Evolutionary conservation across 2,113 vertebrate species (phyloP), one percentile per base, ranked within the genome.

Genomic region (Festucalex cinctus): DNA sequence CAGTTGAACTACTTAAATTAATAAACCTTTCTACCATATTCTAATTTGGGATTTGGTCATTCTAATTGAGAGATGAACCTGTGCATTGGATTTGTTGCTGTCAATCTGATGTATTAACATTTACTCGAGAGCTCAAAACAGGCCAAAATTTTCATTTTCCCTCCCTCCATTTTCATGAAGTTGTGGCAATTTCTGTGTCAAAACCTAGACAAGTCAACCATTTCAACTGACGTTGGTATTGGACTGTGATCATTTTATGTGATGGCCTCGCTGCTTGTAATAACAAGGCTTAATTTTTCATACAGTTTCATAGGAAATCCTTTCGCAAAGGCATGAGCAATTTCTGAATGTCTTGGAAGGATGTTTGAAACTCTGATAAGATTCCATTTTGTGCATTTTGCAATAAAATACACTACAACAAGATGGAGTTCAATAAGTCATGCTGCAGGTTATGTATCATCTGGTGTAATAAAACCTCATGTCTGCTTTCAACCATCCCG

Each of bases 401-500:
- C 9, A 17, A 6, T 19, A 59, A 59, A 26, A 36, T 20, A 61
- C 36, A 24, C 20, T 39, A 61, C 59, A 24, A 26, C 44, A 17
- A 46, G 44, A 12, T 13, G 39, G 39, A 46, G 54, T 19, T 28
- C 28, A 14, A 39, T 13, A 13, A 12, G 36, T 10, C 58, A 12
- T 19, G 4, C 28, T 35, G 57, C 28, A 36, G 57, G 57, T 59
- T 36, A n/a, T 36, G 32, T 36, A 51, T 7, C 10, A 51, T 20
- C 48, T 22, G 48, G n/a, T n/a, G 32, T 37, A 59, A 61, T 61
- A 61, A 56, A 61, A 41, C 37, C n/a, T 41, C 59, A 39, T 24
- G 36, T 13, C 36, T 39, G 20, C 59, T 39, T 57, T 61, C 35
- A 13, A 22, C 35, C 36, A 14, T 24, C 22, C 51, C 1, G 3